Evolutionary conservation across 2,888 invertebrate species (phyloP), one percentile per base, ranked within the genome.

Genomic region (Plemyria rubiginata): DNA sequence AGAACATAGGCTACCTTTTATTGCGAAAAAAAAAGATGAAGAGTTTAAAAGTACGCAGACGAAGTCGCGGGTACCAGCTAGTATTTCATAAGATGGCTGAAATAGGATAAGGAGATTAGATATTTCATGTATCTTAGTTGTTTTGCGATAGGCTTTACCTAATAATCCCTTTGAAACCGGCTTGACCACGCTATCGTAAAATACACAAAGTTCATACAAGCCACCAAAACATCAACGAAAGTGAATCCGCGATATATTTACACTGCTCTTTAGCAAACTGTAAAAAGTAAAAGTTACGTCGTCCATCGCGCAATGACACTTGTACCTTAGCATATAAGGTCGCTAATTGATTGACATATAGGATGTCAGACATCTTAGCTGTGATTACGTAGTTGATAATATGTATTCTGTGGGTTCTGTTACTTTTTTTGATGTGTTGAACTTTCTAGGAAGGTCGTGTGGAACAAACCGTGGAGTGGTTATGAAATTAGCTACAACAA

Each of bases 371-470:
- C 57, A 46, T 29, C 71, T 77, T 71, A 65, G 68, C 67, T 78
- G 74, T 74, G 77, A 78, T 84, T 85, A 84, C 81, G 78, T 45
- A 16, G 45, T 16, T 16, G 9, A 9, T 45, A 16, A 3, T 11
- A 45, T 9, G 0, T 45, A 45, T 16, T 45, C 45, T 16, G 11
- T 45, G 16, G 43, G 22, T 7, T 43, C 13, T 7, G 6, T n/a
- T 40, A 40, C 29, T 52, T 59, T 76, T 76, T 76, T 73, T 68
- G 71, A 72, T 65, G 67, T 62, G 69, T 74, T 77, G 74, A 80
- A 85, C 90, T 90, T 91, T 90, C 90, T 80, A 82, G 81, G 87
- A 88, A 88, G 89, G 89, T 88, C 88, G 84, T 67, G 62, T 60
- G 69, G 72, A 65, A 76, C 72, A 74, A 60, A 67, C 51, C 65